Base-by-base conservation (phyloP, 1,140 invertebrate species). In the Helicoverpa armigera region DNA sequence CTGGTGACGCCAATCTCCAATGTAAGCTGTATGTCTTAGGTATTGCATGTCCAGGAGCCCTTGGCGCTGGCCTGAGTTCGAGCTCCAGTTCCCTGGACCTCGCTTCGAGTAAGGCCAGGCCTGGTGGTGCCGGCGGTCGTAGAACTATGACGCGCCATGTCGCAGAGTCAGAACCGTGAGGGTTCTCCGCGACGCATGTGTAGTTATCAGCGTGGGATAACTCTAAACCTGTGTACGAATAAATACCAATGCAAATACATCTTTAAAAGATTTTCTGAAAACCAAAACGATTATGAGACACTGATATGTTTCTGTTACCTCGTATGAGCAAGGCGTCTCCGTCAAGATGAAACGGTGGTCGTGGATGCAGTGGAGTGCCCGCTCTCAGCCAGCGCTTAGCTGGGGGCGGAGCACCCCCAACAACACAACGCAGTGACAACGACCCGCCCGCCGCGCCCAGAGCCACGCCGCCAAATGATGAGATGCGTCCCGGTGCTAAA, bases 171-270 rank as follows among this genome's bases (percentile, higher is more conserved):
- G 96, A 96, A 0, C 98, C 98, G 90, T 98, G 98, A 48, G 97
- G 95, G 92, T 99, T 98, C 86, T 97, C 97, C 13, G 97, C 98
- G n/a, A 96, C 96, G 88, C 98, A 99, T 7, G 98, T 97, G 90
- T 98, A 98, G 94, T 98, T 98, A 58, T 98, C 98, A 61, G 97
- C 96, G 43, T 97, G 95, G 51, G 96, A 96, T 60, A 96, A 92
- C 81, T 96, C 96, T 48, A 95, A 86, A 85, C 87, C 95, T 95
- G 83, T 74, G 77, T 60, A n/a, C n/a, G n/a, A n/a, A n/a, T n/a
- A n/a, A n/a, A n/a, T n/a, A n/a, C n/a, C n/a, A n/a, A n/a, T n/a
- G n/a, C n/a, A n/a, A n/a, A n/a, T n/a, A n/a, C n/a, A n/a, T n/a
- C n/a, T n/a, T n/a, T n/a, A n/a, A n/a, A n/a, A n/a, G n/a, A n/a